A percentile compares a stretch with the other conserved stretches of the same genome.
Evolutionary conservation across 2,113 vertebrate genomes (phyloP).

Genomic region (Eretmochelys imbricata): DNA sequence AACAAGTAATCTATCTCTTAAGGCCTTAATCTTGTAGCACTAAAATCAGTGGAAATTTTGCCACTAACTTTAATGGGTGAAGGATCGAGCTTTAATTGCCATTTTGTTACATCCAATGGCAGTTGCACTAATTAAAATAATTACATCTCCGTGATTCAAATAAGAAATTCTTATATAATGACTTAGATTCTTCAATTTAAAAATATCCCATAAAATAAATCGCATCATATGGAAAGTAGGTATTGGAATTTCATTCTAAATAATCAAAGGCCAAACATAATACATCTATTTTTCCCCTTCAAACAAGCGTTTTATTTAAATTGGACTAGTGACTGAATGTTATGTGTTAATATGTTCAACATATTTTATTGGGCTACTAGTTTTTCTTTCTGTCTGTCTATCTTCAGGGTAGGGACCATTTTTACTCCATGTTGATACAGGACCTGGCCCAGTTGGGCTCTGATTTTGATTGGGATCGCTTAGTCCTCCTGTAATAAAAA

Average conservation of each 20-base stretch:
- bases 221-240: not conserved
- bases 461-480: not conserved
- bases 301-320: too few relatives aligned
- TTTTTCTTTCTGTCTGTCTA: too few relatives aligned
- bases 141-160: not conserved
- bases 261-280: not conserved
- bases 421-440: not conserved
- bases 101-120: not conserved
- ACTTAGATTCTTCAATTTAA: not conserved
- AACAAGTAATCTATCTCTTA: not conserved
- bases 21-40: not conserved
- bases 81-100: not conserved
- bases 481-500: not conserved
- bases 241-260: not conserved
- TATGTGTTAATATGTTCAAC: too few relatives aligned
- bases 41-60: not conserved
- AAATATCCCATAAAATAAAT: not conserved
- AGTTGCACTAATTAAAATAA: not conserved
- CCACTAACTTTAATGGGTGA: not conserved
- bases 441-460: not conserved
- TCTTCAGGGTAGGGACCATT: not conserved
- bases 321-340: too few relatives aligned
- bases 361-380: too few relatives aligned
- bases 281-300: too few relatives aligned
- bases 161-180: not conserved